Conservation (phyloP, 2,888 invertebrate genomes). For the Patella ulyssiponensis region DNA sequence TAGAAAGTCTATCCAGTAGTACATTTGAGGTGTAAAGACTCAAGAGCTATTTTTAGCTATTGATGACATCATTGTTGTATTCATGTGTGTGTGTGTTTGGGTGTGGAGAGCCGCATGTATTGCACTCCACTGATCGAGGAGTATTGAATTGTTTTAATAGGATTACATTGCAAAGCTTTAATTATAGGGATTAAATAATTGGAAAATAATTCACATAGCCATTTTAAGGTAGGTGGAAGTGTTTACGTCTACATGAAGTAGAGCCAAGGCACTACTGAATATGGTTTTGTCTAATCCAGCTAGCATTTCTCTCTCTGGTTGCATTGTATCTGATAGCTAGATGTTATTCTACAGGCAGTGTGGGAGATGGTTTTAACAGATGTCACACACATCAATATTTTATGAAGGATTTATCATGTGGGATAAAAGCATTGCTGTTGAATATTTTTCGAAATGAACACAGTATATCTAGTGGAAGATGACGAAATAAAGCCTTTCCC, state of each 20-base stretch:
- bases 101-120: no score
- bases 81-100: neutral
- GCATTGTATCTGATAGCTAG: neutral
- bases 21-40: no score
- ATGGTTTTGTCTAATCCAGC: slow-evolving; percentile 1
- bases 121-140: no score
- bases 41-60: neutral
- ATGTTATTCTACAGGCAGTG: neutral
- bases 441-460: no score
- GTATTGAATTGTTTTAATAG: no score
- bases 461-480: no score
- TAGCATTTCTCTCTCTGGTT: neutral
- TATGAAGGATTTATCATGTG: neutral
- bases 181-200: no score
- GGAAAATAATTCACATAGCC: no score
- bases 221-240: neutral
- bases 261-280: neutral
- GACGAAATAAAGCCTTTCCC: no score
- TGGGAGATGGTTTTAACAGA: neutral
- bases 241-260: neutral
- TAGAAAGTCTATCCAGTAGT: no score
- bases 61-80: slow-evolving; percentile 9
- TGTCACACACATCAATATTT: slow-evolving; percentile 5
- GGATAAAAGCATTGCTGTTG: no score
- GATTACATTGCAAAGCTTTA: no score